phyloP scores from a whole-genome alignment of 1,140 invertebrate genomes.

The Penaeus vannamei region DNA sequence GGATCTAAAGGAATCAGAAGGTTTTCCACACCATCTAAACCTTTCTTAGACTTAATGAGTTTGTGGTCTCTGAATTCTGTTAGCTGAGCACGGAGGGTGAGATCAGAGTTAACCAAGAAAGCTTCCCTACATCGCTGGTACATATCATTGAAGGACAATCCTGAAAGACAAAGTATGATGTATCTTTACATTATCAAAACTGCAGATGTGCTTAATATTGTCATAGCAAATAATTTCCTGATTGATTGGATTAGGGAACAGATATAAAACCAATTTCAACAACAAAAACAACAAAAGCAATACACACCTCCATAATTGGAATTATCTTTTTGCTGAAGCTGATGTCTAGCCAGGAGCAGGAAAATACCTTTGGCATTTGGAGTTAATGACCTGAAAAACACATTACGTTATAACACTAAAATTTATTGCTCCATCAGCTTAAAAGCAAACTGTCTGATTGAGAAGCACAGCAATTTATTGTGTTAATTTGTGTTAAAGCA shows the following conservation, averaged over 20 bases:
- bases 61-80: constrained; percentile 96
- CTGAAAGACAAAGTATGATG: constrained; percentile 73
- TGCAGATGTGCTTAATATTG: neutral
- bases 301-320: constrained; percentile 80
- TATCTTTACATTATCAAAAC: constrained; percentile 3
- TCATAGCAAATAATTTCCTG: neutral
- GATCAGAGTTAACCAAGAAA: constrained; percentile 91
- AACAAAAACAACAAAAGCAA: constrained; percentile 70
- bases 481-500: neutral
- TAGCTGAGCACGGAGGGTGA: constrained; percentile 87
- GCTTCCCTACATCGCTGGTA: constrained; percentile 86
- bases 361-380: constrained; percentile 91
- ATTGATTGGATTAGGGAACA: neutral
- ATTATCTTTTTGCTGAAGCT: constrained; percentile 81
- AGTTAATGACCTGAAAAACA: constrained; percentile 84
- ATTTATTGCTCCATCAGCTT: neutral
- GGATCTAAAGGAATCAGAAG: constrained; percentile 85
- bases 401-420: neutral
- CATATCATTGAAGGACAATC: constrained; percentile 88
- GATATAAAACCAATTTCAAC: neutral
- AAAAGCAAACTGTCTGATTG: neutral
- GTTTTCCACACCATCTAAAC: constrained; percentile 85
- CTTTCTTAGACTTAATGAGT: constrained; percentile 85
- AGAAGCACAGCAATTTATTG: neutral
- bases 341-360: constrained; percentile 84